phyloP scores from a whole-genome alignment of 2,888 invertebrate genomes.

The Aelia acuminata region DNA sequence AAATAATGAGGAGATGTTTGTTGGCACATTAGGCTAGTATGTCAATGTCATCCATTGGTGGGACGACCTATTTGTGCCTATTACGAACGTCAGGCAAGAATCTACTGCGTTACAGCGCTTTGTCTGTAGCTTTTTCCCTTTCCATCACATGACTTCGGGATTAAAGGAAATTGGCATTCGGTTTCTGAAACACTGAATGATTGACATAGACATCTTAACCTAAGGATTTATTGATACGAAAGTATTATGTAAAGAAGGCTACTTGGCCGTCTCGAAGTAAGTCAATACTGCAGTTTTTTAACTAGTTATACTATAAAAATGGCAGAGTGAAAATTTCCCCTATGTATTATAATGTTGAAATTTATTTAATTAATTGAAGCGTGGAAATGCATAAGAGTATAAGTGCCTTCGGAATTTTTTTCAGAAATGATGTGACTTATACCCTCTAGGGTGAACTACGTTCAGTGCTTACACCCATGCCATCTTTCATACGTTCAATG shows the following conservation, averaged over 20 bases:
- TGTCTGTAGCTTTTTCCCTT: neutral
- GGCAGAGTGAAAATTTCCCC: too few species aligned
- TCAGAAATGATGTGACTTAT: too few species aligned
- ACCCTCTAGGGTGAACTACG: too few species aligned
- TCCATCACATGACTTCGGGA: neutral
- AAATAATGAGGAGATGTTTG: neutral
- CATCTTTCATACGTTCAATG: too few species aligned
- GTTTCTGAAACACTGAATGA: neutral
- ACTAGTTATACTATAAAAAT: too few species aligned
- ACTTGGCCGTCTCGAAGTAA: neutral
- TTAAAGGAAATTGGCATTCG: neutral
- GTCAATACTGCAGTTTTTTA: too few species aligned
- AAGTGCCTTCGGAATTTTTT: too few species aligned
- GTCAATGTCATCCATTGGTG: neutral
- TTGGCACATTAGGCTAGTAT: constrained; percentile 18
- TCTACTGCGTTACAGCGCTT: neutral
- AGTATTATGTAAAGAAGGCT: neutral
- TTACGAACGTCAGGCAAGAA: constrained; percentile 1
- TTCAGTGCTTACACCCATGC: too few species aligned
- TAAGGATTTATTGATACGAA: neutral
- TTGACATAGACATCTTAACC: neutral
- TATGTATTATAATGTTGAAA: too few species aligned
- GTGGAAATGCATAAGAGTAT: too few species aligned
- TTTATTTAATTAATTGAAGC: too few species aligned
- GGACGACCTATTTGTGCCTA: neutral